Conservation (phyloP, 1,140 invertebrate genomes). For the Aricia agestis region DNA sequence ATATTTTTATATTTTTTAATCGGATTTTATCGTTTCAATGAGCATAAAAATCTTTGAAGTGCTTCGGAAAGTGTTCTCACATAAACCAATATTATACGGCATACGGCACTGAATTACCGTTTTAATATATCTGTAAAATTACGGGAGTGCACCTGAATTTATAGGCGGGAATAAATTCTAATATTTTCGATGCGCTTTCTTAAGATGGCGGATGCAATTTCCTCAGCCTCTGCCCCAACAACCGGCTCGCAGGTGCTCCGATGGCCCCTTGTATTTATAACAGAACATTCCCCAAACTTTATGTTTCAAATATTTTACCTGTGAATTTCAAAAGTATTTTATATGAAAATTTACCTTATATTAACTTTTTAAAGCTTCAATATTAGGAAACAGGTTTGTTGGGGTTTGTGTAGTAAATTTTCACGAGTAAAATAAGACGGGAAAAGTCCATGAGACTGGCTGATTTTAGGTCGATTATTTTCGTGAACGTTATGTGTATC, state of each 20-base stretch:
- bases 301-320: background rate
- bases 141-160: constrained; percentile 31
- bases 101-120: constrained; percentile 25
- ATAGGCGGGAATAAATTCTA: constrained; percentile 43
- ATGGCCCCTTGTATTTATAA: constrained; percentile 20
- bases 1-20: no score
- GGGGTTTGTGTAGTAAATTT: no score
- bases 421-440: no score
- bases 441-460: no score
- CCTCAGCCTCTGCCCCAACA: constrained; percentile 32
- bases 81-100: background rate
- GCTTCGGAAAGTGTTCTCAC: background rate
- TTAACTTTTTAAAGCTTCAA: background rate
- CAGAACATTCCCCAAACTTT: constrained; percentile 8
- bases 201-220: constrained; percentile 54
- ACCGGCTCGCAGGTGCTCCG: constrained; percentile 20
- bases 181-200: constrained; percentile 41
- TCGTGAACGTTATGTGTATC: no score
- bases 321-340: background rate
- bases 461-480: no score
- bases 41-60: background rate
- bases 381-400: background rate
- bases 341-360: background rate
- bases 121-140: constrained; percentile 39
- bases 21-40: background rate